Evolutionary conservation across 2,797 vertebrate species (phyloP).

Genomic region (Diplodus puntazzo): DNA sequence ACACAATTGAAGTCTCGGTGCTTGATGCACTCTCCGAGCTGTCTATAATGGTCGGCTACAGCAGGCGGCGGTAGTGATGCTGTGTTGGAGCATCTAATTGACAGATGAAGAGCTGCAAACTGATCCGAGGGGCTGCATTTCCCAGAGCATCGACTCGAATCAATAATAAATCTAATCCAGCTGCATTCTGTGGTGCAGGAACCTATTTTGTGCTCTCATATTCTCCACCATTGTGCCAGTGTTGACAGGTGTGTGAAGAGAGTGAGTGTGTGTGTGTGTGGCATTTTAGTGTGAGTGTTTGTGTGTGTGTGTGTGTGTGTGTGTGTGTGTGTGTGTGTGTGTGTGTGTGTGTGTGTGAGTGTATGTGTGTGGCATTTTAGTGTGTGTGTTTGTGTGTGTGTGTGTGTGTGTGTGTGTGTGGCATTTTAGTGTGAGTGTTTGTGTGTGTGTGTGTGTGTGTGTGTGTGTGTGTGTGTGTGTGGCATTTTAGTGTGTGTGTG

Average conservation of each 20-base stretch:
- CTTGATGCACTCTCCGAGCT: conserved; percentile 4
- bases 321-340: conserved; percentile 4
- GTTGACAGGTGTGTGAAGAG: conserved; percentile 59
- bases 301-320: not conserved
- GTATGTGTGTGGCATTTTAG: too few species aligned
- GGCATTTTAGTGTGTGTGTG: not conserved
- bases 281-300: not conserved
- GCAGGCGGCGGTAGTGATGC: conserved; percentile 46
- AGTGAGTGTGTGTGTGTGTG: conserved; percentile 1
- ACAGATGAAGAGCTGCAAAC: conserved; percentile 62
- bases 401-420: too few species aligned
- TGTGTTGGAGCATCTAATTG: conserved; percentile 46
- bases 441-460: too few species aligned
- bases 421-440: too few species aligned
- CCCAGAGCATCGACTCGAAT: conserved; percentile 54
- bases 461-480: conserved; percentile 6
- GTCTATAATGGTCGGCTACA: conserved; percentile 7
- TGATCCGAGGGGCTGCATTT: conserved; percentile 48
- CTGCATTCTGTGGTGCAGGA: conserved; percentile 46
- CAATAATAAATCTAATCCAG: conserved; percentile 74
- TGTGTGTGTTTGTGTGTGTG: too few species aligned
- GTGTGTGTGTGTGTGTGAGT: too few species aligned
- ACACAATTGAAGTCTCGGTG: not conserved
- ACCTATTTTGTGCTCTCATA: conserved; percentile 38
- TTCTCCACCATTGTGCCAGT: conserved; percentile 44